phyloP scores from a whole-genome alignment of 2,888 invertebrate genomes.

The Drosophila paracracens region DNA sequence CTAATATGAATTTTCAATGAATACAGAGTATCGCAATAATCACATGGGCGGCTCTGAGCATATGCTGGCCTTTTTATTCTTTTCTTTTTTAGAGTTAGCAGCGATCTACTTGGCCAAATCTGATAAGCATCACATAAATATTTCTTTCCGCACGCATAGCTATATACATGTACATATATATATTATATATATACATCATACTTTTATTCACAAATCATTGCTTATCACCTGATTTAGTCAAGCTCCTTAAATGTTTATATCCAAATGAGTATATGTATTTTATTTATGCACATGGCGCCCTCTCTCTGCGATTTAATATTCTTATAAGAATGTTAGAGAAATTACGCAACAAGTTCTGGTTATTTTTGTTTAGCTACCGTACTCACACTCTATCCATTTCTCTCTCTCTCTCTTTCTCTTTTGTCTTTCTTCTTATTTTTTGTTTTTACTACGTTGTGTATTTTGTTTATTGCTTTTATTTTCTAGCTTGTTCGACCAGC shows the following conservation, averaged over 20 bases:
- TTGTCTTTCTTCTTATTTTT: constrained; percentile 24
- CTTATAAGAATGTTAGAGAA: constrained; percentile 29
- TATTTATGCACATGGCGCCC: constrained; percentile 8
- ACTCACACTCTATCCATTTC: constrained; percentile 22
- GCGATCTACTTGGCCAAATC: neutral
- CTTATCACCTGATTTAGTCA: constrained; percentile 17
- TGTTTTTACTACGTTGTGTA: constrained; percentile 34
- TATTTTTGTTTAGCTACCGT: constrained; percentile 53
- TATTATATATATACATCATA: neutral
- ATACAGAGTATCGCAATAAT: constrained; percentile 12
- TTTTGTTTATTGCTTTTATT: constrained; percentile 45
- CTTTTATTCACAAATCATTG: neutral
- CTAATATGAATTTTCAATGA: neutral
- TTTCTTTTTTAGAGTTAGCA: neutral
- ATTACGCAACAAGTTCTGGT: constrained; percentile 65
- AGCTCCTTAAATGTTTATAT: constrained; percentile 9
- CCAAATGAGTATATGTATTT: constrained; percentile 2
- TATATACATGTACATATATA: neutral
- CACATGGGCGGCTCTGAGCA: constrained; percentile 8
- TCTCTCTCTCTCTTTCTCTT: constrained; percentile 11
- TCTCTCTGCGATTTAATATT: constrained; percentile 4
- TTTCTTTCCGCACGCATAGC: neutral
- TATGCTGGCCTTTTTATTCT: constrained; percentile 6
- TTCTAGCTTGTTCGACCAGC: constrained; percentile 13
- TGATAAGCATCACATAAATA: constrained; percentile 36